These are phyloP conservation scores for Magallana gigas DNA, from an alignment of 1,140 invertebrate species.

Conservation along the genomic window DNA sequence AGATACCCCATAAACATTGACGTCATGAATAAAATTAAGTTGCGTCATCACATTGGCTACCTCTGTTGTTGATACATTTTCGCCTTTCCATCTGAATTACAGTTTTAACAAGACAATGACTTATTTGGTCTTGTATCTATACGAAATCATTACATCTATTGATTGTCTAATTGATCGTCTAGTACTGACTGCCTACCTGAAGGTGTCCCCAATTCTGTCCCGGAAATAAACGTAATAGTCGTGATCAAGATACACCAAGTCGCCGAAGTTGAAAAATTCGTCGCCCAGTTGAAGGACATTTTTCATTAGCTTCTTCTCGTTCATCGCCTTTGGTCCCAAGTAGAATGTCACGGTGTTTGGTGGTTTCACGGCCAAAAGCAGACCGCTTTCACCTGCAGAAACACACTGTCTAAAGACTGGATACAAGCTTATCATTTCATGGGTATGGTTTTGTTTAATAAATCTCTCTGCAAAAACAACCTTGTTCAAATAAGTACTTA, in stretches of 20 bases:
- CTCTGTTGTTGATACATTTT: constrained; percentile 98
- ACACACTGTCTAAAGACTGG: too few species aligned
- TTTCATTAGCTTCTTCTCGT: constrained; percentile 66
- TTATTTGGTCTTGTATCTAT: too few species aligned
- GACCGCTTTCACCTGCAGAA: constrained; percentile 45
- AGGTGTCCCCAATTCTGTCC: constrained; percentile 77
- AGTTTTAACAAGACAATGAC: neutral
- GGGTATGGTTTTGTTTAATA: too few species aligned
- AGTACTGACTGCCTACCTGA: constrained; percentile 60
- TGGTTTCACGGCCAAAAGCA: constrained; percentile 45
- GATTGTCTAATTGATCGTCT: too few species aligned
- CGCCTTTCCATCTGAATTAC: constrained; percentile 87
- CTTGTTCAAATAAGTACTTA: too few species aligned
- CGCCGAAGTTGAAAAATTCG: constrained; percentile 73
- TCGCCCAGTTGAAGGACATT: constrained; percentile 68
- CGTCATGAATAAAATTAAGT: constrained; percentile 87
- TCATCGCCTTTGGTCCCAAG: constrained; percentile 59
- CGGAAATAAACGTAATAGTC: constrained; percentile 76
- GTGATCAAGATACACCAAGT: constrained; percentile 72
- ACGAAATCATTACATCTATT: too few species aligned
- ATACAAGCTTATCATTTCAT: too few species aligned
- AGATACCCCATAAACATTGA: constrained; percentile 94
- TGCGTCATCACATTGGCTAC: constrained; percentile 85
- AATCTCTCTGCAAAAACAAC: too few species aligned
- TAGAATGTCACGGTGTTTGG: constrained; percentile 45